Conservation (phyloP, 2,888 invertebrate genomes). For the Rhagonycha fulva region DNA sequence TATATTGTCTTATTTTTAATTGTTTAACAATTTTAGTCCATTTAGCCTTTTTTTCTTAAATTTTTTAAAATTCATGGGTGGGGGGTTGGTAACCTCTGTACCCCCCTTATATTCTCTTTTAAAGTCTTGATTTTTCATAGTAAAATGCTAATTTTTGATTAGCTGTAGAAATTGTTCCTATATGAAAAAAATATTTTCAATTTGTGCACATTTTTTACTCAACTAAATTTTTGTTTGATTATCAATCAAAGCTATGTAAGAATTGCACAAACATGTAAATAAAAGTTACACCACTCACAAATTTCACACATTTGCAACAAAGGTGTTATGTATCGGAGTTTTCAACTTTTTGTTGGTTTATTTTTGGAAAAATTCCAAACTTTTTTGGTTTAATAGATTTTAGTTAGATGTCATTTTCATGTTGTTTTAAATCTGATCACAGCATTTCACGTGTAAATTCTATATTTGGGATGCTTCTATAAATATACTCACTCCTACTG, state of each 20-base stretch:
- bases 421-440: conserved; percentile 3
- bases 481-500: conserved; percentile 36
- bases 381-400: background rate
- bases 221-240: background rate
- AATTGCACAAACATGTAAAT: background rate
- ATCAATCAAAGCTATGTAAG: background rate
- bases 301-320: background rate
- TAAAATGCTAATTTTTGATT: too few relatives aligned
- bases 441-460: conserved; percentile 24
- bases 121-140: too few relatives aligned
- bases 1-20: too few relatives aligned
- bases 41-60: too few relatives aligned
- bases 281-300: background rate
- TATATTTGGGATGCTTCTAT: conserved; percentile 32
- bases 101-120: too few relatives aligned
- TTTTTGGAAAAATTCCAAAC: background rate
- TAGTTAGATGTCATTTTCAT: background rate
- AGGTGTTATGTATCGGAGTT: background rate
- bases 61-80: too few relatives aligned
- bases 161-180: background rate
- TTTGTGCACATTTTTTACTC: background rate
- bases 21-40: too few relatives aligned
- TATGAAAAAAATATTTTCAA: background rate
- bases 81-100: too few relatives aligned
- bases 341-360: background rate